These are phyloP conservation scores for Actinopyga echinites DNA, from an alignment of 53 echinoderm and acorn worm species.

Conservation along the genomic window DNA sequence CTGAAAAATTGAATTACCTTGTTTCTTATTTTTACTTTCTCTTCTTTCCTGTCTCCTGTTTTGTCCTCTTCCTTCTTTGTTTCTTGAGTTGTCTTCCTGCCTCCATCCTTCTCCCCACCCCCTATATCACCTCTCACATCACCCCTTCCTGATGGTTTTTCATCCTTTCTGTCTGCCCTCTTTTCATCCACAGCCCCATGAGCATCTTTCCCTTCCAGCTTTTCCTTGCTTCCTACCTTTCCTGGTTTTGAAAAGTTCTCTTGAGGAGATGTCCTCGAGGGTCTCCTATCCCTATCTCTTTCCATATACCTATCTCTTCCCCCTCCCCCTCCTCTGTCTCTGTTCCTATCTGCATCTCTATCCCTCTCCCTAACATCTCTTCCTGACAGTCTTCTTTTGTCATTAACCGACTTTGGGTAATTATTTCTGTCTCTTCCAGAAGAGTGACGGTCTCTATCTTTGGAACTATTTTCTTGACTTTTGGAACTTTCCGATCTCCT, in stretches of 20 bases:
- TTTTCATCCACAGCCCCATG: constrained; percentile 30
- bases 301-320: constrained; percentile 26
- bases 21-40: constrained; percentile 44
- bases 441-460: not conserved
- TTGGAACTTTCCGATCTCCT: constrained; percentile 1
- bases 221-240: not conserved
- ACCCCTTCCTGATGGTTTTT: constrained; percentile 57
- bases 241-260: not conserved
- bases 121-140: constrained; percentile 50
- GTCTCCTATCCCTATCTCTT: constrained; percentile 20
- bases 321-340: constrained; percentile 40
- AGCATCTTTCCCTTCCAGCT: not conserved
- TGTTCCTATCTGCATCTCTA: constrained; percentile 2
- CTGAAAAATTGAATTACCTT: not conserved
- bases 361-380: not conserved
- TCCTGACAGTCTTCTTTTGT: not conserved
- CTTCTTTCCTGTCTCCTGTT: constrained; percentile 42
- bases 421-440: constrained; percentile 3
- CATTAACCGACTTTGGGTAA: constrained; percentile 12
- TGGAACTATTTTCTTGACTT: not conserved
- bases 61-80: constrained; percentile 33
- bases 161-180: constrained; percentile 69
- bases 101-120: constrained; percentile 63
- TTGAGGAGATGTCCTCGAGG: not conserved
- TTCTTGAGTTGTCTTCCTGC: constrained; percentile 43